Base-by-base conservation (phyloP, 1,140 invertebrate genomes). In the Drosophila gunungcola region DNA sequence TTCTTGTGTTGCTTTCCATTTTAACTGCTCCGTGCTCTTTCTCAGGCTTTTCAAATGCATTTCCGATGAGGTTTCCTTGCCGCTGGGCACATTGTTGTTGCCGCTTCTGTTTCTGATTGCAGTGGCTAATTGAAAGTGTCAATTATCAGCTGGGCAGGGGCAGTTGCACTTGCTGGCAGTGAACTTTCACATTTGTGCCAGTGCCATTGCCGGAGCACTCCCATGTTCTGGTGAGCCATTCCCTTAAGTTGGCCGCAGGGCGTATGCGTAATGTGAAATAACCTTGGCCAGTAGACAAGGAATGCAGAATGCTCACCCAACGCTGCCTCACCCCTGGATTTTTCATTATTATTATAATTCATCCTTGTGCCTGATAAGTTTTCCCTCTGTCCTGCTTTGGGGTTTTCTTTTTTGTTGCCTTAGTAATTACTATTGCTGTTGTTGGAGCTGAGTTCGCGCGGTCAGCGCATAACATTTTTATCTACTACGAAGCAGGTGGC, bases 231-330 rank as follows among this genome's bases (percentile, higher is more conserved):
- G 32, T 58, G 52, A 43, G 53, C 32, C 53, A 51, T 65, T 68
- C 25, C 45, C 48, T 29, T 32, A 21, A 36, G 45, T 51, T 41
- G 72, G 38, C 48, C 29, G 69, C 56, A 63, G 63, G 78, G 78
- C 81, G 81, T 85, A 78, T 85, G 69, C 83, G 83, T 85, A 70
- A 86, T 85, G 46, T 85, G 61, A 45, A 67, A 52, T 70, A 85
- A 68, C 82, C 82, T 85, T 85, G 82, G 65, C 36, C 68, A 80
- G 67, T 74, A 63, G 51, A 46, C 52, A 60, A 65, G 70, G 52
- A 73, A 72, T 70, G 64, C 46, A 53, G 63, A 38, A 48, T 57
- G 36, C 12, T 11, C 41, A 9, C 34, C 34, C 21, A 3, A 42
- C 13, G 13, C 13, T 27, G 6, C 64, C 25, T 12, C 41, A 3